phyloP scores from a whole-genome alignment of 1,140 invertebrate genomes.

The Calliphora vicina region DNA sequence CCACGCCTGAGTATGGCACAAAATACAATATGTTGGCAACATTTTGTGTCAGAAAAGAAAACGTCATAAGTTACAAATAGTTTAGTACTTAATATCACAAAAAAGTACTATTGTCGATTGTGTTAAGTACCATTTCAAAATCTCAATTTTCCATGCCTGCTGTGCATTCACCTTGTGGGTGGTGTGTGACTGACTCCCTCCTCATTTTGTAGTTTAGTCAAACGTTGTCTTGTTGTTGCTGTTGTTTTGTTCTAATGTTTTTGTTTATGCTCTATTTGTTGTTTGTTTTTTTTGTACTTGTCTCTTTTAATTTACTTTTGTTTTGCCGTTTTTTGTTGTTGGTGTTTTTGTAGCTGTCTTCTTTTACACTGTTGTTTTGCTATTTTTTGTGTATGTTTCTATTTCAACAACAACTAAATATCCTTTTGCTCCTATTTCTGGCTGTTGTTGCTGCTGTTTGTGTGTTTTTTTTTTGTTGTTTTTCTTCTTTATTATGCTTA shows the following conservation, averaged over 20 bases:
- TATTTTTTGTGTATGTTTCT: no score
- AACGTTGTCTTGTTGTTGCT: no score
- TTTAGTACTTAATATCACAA: no score
- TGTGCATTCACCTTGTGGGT: no score
- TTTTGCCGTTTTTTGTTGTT: not conserved
- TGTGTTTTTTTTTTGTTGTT: not conserved
- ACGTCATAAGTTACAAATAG: no score
- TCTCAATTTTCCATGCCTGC: no score
- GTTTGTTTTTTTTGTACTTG: not conserved
- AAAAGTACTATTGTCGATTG: no score
- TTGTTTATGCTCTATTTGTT: not conserved
- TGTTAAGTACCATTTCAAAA: no score
- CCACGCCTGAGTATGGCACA: no score
- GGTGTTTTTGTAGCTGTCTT: not conserved
- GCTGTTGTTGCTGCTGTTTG: not conserved
- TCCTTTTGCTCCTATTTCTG: not conserved
- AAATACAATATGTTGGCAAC: no score
- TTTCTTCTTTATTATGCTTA: not conserved
- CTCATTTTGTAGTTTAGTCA: not conserved
- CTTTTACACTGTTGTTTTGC: not conserved
- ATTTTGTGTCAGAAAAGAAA: no score
- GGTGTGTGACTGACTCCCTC: no score
- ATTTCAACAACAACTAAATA: not conserved
- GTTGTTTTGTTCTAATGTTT: not conserved
- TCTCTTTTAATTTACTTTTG: not conserved